phyloP scores from a whole-genome alignment of 37 sponge, comb jelly and placozoan genomes.

The Haliclona indistincta region DNA sequence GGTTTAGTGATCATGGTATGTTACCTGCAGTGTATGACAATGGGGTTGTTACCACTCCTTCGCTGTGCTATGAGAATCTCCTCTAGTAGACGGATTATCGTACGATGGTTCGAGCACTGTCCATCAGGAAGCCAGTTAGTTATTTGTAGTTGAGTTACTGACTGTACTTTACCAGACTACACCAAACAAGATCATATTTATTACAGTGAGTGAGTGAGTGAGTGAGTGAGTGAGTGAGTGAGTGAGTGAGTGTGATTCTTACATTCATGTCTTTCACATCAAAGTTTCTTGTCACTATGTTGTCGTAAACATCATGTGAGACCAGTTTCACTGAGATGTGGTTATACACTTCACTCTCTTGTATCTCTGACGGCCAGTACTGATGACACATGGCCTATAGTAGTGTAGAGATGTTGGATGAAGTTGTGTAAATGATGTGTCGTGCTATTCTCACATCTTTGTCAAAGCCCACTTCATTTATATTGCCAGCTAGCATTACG shows the following conservation, averaged over 20 bases:
- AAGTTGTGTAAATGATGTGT: neutral
- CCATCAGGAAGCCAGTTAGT: slow-evolving; percentile 50
- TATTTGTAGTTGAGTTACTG: slow-evolving; percentile 13
- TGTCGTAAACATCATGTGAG: neutral
- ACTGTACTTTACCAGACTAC: neutral
- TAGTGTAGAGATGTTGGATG: neutral
- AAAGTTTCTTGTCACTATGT: neutral
- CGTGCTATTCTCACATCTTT: too few species aligned
- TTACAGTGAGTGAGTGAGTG: neutral
- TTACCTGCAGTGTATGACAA: slow-evolving; percentile 47
- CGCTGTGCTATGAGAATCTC: neutral
- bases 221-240: neutral
- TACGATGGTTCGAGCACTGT: slow-evolving; percentile 23
- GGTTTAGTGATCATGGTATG: too few species aligned
- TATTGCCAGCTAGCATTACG: slow-evolving; percentile 52
- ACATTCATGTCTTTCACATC: slow-evolving; percentile 14
- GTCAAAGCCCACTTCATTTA: too few species aligned
- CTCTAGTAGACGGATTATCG: slow-evolving; percentile 1
- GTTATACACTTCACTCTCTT: neutral
- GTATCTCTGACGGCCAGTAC: slow-evolving; percentile 33
- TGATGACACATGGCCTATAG: slow-evolving; percentile 18
- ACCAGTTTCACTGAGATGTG: slow-evolving; percentile 10
- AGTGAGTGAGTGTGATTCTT: neutral
- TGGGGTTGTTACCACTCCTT: slow-evolving; percentile 19
- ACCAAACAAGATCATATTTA: too few species aligned